phyloP scores from a whole-genome alignment of 2,888 invertebrate genomes.

The Caradrina kadenii region DNA sequence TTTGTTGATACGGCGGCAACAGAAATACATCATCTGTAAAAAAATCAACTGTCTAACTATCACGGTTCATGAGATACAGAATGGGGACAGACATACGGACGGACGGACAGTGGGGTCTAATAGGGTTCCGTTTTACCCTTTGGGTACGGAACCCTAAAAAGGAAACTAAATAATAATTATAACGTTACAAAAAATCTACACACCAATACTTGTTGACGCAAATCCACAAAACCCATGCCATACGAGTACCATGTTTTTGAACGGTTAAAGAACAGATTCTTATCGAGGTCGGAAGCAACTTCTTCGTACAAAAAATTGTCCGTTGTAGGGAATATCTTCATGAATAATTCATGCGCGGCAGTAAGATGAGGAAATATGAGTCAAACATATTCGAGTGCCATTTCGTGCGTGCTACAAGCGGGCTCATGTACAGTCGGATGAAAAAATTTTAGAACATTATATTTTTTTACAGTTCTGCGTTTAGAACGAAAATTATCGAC shows the following conservation, averaged over 20 bases:
- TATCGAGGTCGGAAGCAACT: constrained; percentile 69
- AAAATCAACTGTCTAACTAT: too few relatives aligned
- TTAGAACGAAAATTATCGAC: too few relatives aligned
- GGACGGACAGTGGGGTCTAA: too few relatives aligned
- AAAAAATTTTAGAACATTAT: constrained; percentile 20
- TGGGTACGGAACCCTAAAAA: too few relatives aligned
- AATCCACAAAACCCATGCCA: constrained; percentile 2
- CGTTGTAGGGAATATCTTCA: constrained; percentile 66
- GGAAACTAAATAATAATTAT: too few relatives aligned
- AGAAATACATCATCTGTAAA: too few relatives aligned
- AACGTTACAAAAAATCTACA: too few relatives aligned
- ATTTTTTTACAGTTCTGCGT: background rate
- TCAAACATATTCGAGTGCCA: constrained; percentile 70
- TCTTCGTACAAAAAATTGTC: constrained; percentile 71
- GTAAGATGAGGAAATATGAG: constrained; percentile 74
- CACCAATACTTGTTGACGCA: background rate
- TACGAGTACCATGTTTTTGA: constrained; percentile 15
- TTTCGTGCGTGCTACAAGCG: constrained; percentile 68
- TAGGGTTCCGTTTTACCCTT: too few relatives aligned
- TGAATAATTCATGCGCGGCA: constrained; percentile 78
- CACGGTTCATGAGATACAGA: too few relatives aligned
- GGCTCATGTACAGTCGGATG: constrained; percentile 50
- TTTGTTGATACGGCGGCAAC: too few relatives aligned
- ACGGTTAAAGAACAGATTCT: constrained; percentile 63
- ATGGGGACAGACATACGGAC: too few relatives aligned